These are phyloP conservation scores for Peromyscus aztecus DNA, from an alignment of 2,797 vertebrate genomes.

Conservation along the genomic window DNA sequence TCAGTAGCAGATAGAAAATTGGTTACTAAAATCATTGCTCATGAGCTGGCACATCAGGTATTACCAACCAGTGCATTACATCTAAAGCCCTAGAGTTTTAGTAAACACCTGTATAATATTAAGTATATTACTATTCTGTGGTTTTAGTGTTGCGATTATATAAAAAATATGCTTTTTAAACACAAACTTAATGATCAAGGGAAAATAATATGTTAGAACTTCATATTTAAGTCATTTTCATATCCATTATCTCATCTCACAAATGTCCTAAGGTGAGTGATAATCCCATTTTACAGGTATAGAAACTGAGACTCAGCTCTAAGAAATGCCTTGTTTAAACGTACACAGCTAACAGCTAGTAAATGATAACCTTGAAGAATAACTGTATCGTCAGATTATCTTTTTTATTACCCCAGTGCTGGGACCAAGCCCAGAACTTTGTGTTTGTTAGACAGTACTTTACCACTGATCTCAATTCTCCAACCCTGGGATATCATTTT, in stretches of 20 bases:
- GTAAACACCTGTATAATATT: background rate
- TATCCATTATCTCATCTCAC: background rate
- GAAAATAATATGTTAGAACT: conserved; percentile 42
- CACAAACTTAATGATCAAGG: conserved; percentile 19
- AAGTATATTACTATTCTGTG: background rate
- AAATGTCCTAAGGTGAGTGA: background rate
- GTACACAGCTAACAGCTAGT: background rate
- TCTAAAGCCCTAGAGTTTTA: background rate
- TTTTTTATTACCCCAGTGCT: background rate
- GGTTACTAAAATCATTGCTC: conserved; percentile 94
- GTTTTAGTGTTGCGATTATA: conserved; percentile 14
- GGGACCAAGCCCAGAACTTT: background rate
- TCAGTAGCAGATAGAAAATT: conserved; percentile 93
- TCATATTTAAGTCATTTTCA: conserved; percentile 35
- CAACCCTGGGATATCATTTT: background rate
- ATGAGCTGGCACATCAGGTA: conserved; percentile 99
- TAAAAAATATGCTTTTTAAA: conserved; percentile 45
- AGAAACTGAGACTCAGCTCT: background rate
- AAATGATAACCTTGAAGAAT: conserved; percentile 12
- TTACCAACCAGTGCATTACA: background rate
- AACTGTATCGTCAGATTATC: background rate
- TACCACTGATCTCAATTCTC: background rate
- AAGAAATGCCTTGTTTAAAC: conserved; percentile 38
- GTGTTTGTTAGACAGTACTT: background rate
- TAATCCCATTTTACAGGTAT: conserved; percentile 32